These are phyloP conservation scores for Coenobita brevimanus DNA, from an alignment of 1,140 invertebrate genomes.

Conservation along the genomic window DNA sequence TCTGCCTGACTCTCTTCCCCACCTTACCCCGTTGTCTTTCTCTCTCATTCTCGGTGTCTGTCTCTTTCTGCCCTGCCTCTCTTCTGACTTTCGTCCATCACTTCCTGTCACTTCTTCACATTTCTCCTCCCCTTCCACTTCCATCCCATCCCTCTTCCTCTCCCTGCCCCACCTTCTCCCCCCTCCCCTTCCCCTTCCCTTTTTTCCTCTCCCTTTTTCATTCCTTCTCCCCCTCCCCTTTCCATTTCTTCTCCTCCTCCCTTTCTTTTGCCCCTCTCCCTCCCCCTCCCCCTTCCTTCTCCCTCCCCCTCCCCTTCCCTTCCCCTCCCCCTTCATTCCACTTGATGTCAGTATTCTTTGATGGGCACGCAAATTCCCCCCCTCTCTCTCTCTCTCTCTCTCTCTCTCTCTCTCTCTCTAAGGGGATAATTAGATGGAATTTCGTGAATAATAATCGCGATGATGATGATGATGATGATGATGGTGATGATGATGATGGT, in stretches of 20 bases:
- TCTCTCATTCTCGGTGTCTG: too few species aligned
- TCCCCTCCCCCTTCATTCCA: background rate
- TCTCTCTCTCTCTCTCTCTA: background rate
- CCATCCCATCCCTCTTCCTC: background rate
- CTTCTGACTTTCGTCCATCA: too few species aligned
- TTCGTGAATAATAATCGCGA: too few species aligned
- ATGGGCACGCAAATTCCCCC: background rate
- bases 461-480: too few species aligned
- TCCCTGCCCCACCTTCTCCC: background rate
- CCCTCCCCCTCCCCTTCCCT: slow-evolving; percentile 20
- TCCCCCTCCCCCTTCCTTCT: background rate
- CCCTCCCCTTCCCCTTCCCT: background rate
- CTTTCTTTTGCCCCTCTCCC: background rate
- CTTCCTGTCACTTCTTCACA: background rate
- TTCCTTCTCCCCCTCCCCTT: too few species aligned
- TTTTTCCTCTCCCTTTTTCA: too few species aligned
- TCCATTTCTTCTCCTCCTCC: too few species aligned
- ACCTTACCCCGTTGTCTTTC: too few species aligned
- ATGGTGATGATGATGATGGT: too few species aligned
- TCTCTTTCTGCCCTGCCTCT: too few species aligned
- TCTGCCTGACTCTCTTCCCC: too few species aligned
- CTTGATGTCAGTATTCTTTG: background rate
- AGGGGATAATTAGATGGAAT: background rate
- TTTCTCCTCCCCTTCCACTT: background rate
- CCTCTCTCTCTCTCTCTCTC: background rate